These are phyloP conservation scores for Ceyx cyanopectus DNA, from an alignment of 2,113 vertebrate genomes.

Conservation along the genomic window DNA sequence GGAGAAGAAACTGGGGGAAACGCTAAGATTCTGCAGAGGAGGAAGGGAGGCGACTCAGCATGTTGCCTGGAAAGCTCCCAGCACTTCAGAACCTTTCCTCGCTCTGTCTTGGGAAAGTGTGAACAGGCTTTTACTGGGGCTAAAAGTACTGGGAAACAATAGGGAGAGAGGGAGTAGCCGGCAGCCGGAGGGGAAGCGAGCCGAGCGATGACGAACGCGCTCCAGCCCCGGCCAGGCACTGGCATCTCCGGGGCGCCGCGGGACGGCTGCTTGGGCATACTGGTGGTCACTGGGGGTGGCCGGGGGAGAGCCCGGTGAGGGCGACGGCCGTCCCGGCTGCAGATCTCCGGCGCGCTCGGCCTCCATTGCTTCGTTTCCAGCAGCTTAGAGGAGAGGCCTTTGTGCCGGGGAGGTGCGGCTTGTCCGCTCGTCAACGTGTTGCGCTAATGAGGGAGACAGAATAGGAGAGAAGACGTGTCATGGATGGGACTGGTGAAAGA, in stretches of 20 bases:
- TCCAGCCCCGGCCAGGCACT: neutral
- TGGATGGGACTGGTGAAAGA: neutral
- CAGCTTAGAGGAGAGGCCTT: neutral
- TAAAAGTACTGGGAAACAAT: constrained; percentile 13
- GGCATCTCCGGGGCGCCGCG: neutral
- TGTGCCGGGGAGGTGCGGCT: neutral
- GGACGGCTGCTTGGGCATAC: neutral
- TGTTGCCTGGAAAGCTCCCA: neutral
- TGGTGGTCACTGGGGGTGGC: accelerated
- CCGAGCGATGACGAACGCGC: neutral
- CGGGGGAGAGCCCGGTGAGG: accelerated
- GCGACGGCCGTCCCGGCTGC: neutral
- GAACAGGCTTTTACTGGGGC: neutral
- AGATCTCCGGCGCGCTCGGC: neutral
- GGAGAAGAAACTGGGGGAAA: neutral
- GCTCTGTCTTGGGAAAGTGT: neutral
- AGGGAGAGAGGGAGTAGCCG: constrained; percentile 10
- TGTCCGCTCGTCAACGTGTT: neutral
- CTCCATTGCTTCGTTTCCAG: neutral
- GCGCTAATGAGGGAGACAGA: neutral
- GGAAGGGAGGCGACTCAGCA: neutral
- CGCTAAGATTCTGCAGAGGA: neutral
- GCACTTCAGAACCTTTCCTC: neutral
- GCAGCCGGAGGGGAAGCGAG: neutral
- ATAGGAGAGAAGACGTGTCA: accelerated